Base-by-base conservation (phyloP, 2,797 vertebrate genomes). In the Eospalax fontanierii region DNA sequence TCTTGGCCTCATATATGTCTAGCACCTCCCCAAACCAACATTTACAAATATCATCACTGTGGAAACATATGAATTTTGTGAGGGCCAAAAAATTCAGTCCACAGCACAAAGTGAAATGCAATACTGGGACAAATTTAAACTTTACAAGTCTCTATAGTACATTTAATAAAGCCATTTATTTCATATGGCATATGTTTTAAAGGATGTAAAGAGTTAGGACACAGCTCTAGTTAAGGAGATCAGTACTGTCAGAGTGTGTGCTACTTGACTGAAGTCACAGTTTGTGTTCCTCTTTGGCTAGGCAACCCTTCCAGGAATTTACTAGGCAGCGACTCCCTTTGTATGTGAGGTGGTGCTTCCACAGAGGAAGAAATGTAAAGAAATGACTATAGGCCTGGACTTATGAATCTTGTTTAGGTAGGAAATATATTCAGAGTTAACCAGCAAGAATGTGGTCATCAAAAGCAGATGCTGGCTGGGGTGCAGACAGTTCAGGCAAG, bases 101-200 rank as follows among this genome's bases (percentile, higher is more conserved):
- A 76, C 4, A 50, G 38, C 63, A 74, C 57, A 83, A 90, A 83
- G 46, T 81, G 80, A 88, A 63, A 63, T 65, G 3, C 40, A 76
- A 24, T 46, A 86, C 28, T 22, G 85, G 26, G 73, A 87, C 33
- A 50, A 59, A 38, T 73, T 90, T 91, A 83, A 46, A 87, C 18
- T 87, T 88, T 19, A 16, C 35, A 75, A 15, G 33, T 24, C 8
- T 38, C 30, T 4, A 16, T 83, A 43, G 7, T 91, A 65, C 18
- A 82, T 43, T 94, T 80, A 63, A 87, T 81, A 6, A 54, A 70
- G 70, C 7, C 35, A 21, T 90, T 90, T 87, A n/a, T 87, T 87
- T 92, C 46, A 89, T 59, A 59, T 2, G 46, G 65, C 35, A 15
- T 71, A 19, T 63, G 6, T 78, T 71, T 74, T 80, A 35, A 71